phyloP scores from a whole-genome alignment of 2,797 vertebrate species.

The Lepus townsendii region DNA sequence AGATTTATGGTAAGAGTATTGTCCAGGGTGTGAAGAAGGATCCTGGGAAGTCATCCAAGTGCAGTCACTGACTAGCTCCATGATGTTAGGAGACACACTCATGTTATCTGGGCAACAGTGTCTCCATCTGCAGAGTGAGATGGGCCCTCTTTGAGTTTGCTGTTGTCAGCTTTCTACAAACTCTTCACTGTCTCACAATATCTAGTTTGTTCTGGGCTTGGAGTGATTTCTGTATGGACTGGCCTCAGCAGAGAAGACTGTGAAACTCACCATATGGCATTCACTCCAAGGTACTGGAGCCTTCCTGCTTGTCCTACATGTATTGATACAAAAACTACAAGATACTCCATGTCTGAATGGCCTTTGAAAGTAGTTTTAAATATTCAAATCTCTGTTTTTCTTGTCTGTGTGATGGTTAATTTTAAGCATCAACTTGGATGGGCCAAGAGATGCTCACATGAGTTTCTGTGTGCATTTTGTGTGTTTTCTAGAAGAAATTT shows the following conservation, averaged over 20 bases:
- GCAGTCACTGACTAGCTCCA: not conserved
- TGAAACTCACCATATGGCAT: too few species aligned
- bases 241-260: not conserved
- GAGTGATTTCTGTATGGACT: not conserved
- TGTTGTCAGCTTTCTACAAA: not conserved
- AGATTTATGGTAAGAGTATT: not conserved
- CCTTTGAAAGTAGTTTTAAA: not conserved
- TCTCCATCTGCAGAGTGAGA: not conserved
- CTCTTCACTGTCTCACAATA: not conserved
- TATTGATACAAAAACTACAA: not conserved
- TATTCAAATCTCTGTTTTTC: not conserved
- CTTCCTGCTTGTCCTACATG: not conserved
- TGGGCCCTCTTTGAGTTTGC: not conserved
- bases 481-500: not conserved
- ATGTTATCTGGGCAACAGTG: not conserved
- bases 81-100: not conserved
- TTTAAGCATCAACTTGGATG: not conserved
- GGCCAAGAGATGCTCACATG: not conserved
- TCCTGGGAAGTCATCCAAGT: not conserved
- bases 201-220: not conserved
- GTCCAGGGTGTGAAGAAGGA: not conserved
- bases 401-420: not conserved
- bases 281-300: not conserved
- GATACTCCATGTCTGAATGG: not conserved
- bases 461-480: not conserved